Percentiles rank a stretch among this genome's conserved stretches.
phyloP scores from a whole-genome alignment of 2,797 vertebrate genomes.

The Enteromius thamalakanensis region DNA sequence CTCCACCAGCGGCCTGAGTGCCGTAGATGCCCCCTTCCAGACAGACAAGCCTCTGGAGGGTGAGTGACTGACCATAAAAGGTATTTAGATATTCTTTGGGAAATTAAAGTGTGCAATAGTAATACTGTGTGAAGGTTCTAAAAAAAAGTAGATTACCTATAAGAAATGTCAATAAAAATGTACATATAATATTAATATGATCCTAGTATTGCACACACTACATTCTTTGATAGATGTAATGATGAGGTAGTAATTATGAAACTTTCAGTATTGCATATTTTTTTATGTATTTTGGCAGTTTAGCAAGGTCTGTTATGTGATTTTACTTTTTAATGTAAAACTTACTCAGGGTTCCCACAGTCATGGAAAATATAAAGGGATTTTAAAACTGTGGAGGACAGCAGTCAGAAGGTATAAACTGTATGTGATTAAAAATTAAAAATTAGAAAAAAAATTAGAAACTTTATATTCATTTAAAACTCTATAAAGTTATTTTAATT shows the following conservation, averaged over 20 bases:
- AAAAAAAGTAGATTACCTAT: too few relatives aligned
- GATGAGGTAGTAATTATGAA: neutral
- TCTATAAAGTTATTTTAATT: neutral
- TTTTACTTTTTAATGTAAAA: neutral
- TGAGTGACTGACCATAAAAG: conserved; percentile 30
- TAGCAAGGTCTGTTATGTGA: neutral
- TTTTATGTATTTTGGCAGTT: neutral
- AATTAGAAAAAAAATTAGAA: too few relatives aligned
- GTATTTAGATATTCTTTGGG: neutral
- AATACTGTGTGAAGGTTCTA: neutral
- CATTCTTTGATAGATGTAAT: neutral
- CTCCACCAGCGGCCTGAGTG: conserved; percentile 80
- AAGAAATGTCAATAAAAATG: neutral
- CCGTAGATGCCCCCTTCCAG: conserved; percentile 81
- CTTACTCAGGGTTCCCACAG: neutral
- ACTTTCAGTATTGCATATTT: neutral
- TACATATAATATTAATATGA: neutral
- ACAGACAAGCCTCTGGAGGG: conserved; percentile 81
- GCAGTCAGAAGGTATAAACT: neutral
- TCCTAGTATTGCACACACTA: neutral
- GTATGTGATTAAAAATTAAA: too few relatives aligned
- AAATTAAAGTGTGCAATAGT: neutral
- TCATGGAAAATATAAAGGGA: neutral
- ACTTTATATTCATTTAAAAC: too few relatives aligned
- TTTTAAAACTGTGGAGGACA: neutral